A percentile compares a stretch with the other conserved stretches of the same genome.
These are phyloP conservation scores for Rotaria macrura DNA, from an alignment of 2,888 invertebrate genomes.

Conservation along the genomic window DNA sequence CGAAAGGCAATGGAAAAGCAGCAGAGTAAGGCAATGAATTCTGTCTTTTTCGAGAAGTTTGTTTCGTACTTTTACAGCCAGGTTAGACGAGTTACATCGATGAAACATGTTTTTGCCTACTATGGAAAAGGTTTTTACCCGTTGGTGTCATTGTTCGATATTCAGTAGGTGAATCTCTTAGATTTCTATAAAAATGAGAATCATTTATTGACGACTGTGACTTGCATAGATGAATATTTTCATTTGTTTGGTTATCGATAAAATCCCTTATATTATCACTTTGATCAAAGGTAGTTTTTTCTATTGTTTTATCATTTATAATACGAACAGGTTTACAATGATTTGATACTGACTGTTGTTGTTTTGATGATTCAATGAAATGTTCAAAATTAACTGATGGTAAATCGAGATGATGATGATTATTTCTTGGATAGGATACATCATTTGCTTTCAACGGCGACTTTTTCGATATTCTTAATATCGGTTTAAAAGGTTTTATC, in stretches of 20 bases:
- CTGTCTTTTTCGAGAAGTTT: background rate
- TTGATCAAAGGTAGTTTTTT: background rate
- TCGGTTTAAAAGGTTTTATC: background rate
- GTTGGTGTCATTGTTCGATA: background rate
- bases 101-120: background rate
- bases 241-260: background rate
- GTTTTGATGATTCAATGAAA: constrained; percentile 43
- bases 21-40: background rate
- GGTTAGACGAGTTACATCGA: background rate
- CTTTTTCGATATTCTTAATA: background rate
- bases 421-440: constrained; percentile 34
- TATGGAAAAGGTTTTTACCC: background rate
- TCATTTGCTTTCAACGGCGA: background rate
- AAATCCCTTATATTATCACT: background rate
- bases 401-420: constrained; percentile 40
- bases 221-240: background rate
- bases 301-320: background rate
- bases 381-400: constrained; percentile 48
- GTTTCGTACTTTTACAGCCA: background rate
- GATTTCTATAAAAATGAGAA: background rate
- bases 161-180: background rate
- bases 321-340: background rate
- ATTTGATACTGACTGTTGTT: background rate
- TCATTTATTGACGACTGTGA: background rate
- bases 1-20: background rate